A percentile compares a stretch with the other conserved stretches of the same genome.
Conservation (phyloP, 2,797 vertebrate genomes). For the Menidia menidia region DNA sequence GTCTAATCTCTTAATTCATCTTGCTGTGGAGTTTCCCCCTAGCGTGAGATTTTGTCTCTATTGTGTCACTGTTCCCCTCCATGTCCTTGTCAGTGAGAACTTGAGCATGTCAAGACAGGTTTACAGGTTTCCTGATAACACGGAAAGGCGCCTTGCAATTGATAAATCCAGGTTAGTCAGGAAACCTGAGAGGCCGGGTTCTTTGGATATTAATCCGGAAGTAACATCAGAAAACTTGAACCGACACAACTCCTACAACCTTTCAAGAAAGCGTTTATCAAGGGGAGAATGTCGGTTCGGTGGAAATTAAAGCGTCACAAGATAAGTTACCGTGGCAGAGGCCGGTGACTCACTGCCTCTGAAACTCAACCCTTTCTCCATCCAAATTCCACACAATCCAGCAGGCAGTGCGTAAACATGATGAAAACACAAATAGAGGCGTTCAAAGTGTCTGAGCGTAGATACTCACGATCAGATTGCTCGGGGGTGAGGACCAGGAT, state of each 20-base stretch:
- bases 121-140: conserved; percentile 19
- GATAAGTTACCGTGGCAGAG: conserved; percentile 23
- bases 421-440: not conserved
- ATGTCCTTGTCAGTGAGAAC: conserved; percentile 21
- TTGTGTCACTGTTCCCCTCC: conserved; percentile 12
- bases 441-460: not conserved
- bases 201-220: not conserved
- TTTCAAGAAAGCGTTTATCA: not conserved
- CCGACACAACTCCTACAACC: too few species aligned
- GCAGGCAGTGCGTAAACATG: not conserved
- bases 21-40: not conserved
- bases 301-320: conserved; percentile 4
- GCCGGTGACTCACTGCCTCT: conserved; percentile 25
- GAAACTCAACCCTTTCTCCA: conserved; percentile 11
- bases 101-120: conserved; percentile 50
- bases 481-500: conserved; percentile 89
- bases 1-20: not conserved
- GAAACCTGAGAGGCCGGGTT: not conserved
- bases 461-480: conserved; percentile 89
- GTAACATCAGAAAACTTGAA: not conserved
- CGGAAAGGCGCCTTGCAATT: not conserved
- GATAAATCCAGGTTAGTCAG: not conserved
- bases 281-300: not conserved
- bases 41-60: conserved; percentile 9
- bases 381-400: rapidly evolving